Evolutionary conservation across 2,113 vertebrate species (phyloP), one percentile per base, ranked within the genome.

Genomic region (Leptobrachium leishanense): DNA sequence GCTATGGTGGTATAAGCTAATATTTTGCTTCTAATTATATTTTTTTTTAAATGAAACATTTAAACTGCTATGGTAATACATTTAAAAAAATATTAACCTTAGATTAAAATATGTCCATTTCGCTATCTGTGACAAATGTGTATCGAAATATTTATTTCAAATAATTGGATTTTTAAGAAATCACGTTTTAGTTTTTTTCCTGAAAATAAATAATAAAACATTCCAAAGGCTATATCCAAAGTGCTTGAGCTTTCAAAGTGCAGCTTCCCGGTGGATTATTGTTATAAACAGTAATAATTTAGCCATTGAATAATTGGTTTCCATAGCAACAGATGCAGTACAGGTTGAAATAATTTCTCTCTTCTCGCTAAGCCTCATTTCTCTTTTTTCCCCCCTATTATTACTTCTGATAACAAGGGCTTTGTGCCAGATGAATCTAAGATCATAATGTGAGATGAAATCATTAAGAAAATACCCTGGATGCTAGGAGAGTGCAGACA

Each of bases 271-370:
- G 81, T 59, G 85, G 82, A 73, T 77, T 67, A 15, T 84, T 80
- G 86, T 81, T 88, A 86, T 84, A 86, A 90, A 89, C 89, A 89
- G 88, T 85, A 82, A 89, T 91, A 90, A 92, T 90, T 90, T 89
- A 88, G 90, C 89, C 77, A 87, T 64, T 72, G 90, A 91, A 89
- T 90, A 88, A 90, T 86, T 86, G 90, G 92, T 93, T 92, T 88
- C 89, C 81, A 90, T 90, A 89, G 91, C 46, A 91, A 93, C 90
- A 57, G 75, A 91, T 85, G 89, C 91, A 84, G 90, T 84, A 88
- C 87, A 85, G 89, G 88, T 85, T 89, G 88, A 88, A 83, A 89
- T 84, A 84, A 86, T 88, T 82, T 85, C 86, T 86, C 85, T 85
- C 88, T 84, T 85, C 85, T 84, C 76, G 50, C 39, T 80, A 75